Percentiles rank a stretch among this genome's conserved stretches.
These are phyloP conservation scores for Drosophila suboccidentalis DNA, from an alignment of 2,888 invertebrate species.

Conservation along the genomic window DNA sequence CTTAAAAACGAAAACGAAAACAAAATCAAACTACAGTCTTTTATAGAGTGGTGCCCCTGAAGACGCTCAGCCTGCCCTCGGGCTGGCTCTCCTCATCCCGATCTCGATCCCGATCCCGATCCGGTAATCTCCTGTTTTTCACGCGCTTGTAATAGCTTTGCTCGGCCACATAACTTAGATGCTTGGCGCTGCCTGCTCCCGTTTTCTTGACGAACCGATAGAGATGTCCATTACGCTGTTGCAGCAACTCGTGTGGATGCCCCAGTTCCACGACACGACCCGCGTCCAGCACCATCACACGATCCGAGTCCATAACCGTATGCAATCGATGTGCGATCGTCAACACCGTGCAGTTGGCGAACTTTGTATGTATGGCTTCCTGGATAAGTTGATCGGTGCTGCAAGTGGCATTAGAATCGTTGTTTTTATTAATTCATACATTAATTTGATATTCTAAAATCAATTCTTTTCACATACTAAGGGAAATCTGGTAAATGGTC, in stretches of 20 bases:
- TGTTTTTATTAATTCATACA: too few relatives aligned
- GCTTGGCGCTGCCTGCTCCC: constrained; percentile 88
- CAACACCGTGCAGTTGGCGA: constrained; percentile 93
- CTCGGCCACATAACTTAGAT: constrained; percentile 88
- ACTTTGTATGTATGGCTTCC: constrained; percentile 92
- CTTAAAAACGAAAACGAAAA: constrained; percentile 62
- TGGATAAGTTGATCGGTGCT: constrained; percentile 95
- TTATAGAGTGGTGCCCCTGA: constrained; percentile 67
- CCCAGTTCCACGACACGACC: constrained; percentile 91
- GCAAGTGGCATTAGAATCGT: constrained; percentile 34
- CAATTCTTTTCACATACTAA: too few relatives aligned
- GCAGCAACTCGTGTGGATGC: constrained; percentile 90
- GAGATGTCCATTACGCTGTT: constrained; percentile 87
- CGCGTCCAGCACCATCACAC: constrained; percentile 93
- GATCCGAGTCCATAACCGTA: constrained; percentile 96
- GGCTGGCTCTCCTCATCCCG: constrained; percentile 11
- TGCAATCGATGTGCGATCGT: constrained; percentile 96
- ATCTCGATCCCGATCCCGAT: background rate
- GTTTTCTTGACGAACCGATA: constrained; percentile 90
- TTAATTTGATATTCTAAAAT: too few relatives aligned
- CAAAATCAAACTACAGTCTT: constrained; percentile 60
- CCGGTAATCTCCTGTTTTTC: constrained; percentile 24
- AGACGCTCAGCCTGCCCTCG: constrained; percentile 37
- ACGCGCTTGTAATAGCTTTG: constrained; percentile 84
- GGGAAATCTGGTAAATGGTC: too few relatives aligned